Base-by-base conservation (phyloP, 2,888 invertebrate species). In the Leptinotarsa juncta region DNA sequence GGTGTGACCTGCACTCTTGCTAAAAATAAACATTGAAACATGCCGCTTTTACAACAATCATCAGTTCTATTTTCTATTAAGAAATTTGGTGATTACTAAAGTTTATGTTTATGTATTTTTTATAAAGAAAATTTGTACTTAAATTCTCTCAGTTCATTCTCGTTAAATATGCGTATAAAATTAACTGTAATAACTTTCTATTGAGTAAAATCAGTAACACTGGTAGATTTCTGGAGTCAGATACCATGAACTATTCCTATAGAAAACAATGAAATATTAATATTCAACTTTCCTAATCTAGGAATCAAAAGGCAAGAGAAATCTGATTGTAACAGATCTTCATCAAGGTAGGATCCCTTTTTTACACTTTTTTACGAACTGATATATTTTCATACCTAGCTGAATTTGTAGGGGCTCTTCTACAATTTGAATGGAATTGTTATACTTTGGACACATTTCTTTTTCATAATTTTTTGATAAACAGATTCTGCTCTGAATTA, bases 1-100 rank as follows among this genome's bases (percentile, higher is more conserved):
- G 23, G 60, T 60, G 60, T 60, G 60, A 60, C 60, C 26, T 60
- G 60, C 4, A 26, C 5, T 23, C 60, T 60, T 60, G 18, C 60
- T 60, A 60, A 26, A 60, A 60, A 60, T 60, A 60, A 60, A 60
- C 60, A 60, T 60, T 60, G 26, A 60, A 60, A 20, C 60, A 23
- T 60, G 23, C 26, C 10, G 20, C 23, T 60, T 60, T 5, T 60
- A 20, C 16, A 60, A 60, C 23, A 20, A 60, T 15, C 60, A 60
- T 60, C 20, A 15, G 26, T 60, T 60, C 60, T 60, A 26, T 60
- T 60, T 23, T 60, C 20, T 20, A 60, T 23, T 23, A 26, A 23
- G 26, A 23, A 60, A 23, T 23, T 60, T 26, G 16, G 20, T 15
- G 14, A 15, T 16, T 14, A 42, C 32, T 23, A 23, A 23, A 57